Evolutionary conservation across 2,888 invertebrate genomes (phyloP).

Genomic region (Volucella inflata): DNA sequence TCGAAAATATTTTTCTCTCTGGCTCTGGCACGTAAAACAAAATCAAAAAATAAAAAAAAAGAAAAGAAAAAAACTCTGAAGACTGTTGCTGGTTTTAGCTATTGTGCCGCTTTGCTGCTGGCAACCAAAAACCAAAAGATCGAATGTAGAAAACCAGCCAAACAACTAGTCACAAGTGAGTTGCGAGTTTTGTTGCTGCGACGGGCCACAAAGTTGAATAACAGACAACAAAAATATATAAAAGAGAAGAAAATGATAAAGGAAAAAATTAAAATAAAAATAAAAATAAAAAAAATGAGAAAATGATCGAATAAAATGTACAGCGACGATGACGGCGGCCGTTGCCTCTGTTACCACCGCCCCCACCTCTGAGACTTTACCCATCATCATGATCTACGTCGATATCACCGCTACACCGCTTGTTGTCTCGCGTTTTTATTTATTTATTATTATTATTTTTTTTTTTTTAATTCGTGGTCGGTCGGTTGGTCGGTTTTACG

Average conservation of each 20-base stretch:
- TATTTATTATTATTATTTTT: neutral
- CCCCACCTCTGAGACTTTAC: conserved; percentile 22
- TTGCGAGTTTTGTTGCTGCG: conserved; percentile 67
- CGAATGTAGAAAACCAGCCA: conserved; percentile 73
- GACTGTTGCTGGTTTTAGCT: conserved; percentile 16
- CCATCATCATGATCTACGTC: conserved; percentile 39
- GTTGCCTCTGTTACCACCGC: conserved; percentile 52
- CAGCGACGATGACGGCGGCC: conserved; percentile 65
- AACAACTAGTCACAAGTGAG: conserved; percentile 74
- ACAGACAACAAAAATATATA: conserved; percentile 58
- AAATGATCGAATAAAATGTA: conserved; percentile 68
- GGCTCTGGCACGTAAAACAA: conserved; percentile 56
- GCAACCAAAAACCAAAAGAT: conserved; percentile 60
- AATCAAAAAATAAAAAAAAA: conserved; percentile 40
- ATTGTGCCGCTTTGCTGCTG: conserved; percentile 50
- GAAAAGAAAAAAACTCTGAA: conserved; percentile 26
- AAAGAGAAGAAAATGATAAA: neutral
- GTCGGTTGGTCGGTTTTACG: conserved; percentile 18
- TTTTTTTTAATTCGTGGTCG: conserved; percentile 57
- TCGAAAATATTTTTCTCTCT: conserved; percentile 57
- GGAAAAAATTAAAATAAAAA: conserved; percentile 13
- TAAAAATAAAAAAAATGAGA: conserved; percentile 36
- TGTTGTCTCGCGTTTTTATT: conserved; percentile 20
- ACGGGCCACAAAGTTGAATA: conserved; percentile 68
- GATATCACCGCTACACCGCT: neutral